Evolutionary conservation across 2,113 vertebrate genomes (phyloP).

Genomic region (Pampusana beccarii): DNA sequence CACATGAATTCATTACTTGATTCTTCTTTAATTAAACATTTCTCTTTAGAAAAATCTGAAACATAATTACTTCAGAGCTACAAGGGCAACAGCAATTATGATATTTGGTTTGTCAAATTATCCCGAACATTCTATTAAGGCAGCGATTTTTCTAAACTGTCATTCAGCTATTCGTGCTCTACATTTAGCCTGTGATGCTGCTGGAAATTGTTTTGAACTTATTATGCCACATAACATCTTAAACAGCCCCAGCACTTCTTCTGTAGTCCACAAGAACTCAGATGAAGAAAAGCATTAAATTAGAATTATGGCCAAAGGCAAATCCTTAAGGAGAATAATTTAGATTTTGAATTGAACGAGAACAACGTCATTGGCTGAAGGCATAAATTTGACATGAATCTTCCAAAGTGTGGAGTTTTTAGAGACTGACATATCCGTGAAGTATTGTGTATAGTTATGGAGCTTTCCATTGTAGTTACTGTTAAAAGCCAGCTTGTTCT

Average conservation of each 20-base stretch:
- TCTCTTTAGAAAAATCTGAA: background rate
- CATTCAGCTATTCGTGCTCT: background rate
- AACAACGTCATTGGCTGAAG: background rate
- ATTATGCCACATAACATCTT: background rate
- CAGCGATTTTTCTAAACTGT: background rate
- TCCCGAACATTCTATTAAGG: background rate
- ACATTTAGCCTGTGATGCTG: background rate
- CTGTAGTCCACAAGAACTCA: background rate
- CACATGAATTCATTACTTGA: background rate
- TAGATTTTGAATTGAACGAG: background rate
- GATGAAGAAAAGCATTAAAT: background rate
- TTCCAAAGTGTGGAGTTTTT: background rate
- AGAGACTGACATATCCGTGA: background rate
- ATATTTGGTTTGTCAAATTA: background rate
- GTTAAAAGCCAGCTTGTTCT: background rate
- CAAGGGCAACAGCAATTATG: background rate
- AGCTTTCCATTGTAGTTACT: background rate
- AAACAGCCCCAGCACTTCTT: background rate
- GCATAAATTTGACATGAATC: constrained; percentile 27
- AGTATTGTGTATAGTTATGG: background rate
- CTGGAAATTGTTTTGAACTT: background rate
- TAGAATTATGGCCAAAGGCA: constrained; percentile 19
- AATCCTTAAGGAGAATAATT: constrained; percentile 29
- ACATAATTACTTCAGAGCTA: constrained; percentile 11
- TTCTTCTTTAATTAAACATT: constrained; percentile 8